Evolutionary conservation across 1,140 invertebrate species (phyloP), one percentile per base, ranked within the genome.

Genomic region (Anoplophora glabripennis): DNA sequence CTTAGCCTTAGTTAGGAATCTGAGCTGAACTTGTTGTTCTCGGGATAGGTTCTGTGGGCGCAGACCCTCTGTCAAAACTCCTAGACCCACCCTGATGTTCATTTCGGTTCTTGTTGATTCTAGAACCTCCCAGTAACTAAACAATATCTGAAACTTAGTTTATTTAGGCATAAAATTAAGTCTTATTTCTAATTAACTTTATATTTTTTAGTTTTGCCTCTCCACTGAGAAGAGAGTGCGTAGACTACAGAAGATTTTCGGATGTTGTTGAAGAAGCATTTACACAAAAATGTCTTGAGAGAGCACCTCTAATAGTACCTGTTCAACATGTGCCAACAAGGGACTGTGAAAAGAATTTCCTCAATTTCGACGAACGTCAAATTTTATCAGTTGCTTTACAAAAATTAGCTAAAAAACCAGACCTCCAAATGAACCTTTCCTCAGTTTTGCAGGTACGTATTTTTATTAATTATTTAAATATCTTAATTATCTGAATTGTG

Each of bases 351-450:
- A 77, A 79, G 35, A 85, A 84, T 61, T 88, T 86, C 77, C 78
- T 89, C 7, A 86, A 86, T 76, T 88, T 84, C 64, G 84, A 87
- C 40, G 85, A 89, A 73, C 74, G 86, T 12, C 75, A 75, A 33
- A 73, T 77, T 9, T 76, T 85, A 10, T 80, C 81, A 1, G 72
- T 76, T 28, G 84, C 83, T 1, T 74, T 89, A 49, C 77, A 83
- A 65, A 87, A 87, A 65, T 72, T 89, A 3, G 78, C 83, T 7
- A 79, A 79, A 40, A 79, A 80, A 21, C 82, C 82, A 0, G 85
- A 87, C 59, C 78, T 85, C 44, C 73, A 85, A 11, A 83, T 85
- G 37, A 81, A 87, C 60, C 80, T 86, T 42, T 75, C 79, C 55
- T 82, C 81, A 17, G 73, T 82, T 12, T 80, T 84, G 46, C 73